Evolutionary conservation across 2,888 invertebrate species (phyloP).

Genomic region (Brachylomia viminalis): DNA sequence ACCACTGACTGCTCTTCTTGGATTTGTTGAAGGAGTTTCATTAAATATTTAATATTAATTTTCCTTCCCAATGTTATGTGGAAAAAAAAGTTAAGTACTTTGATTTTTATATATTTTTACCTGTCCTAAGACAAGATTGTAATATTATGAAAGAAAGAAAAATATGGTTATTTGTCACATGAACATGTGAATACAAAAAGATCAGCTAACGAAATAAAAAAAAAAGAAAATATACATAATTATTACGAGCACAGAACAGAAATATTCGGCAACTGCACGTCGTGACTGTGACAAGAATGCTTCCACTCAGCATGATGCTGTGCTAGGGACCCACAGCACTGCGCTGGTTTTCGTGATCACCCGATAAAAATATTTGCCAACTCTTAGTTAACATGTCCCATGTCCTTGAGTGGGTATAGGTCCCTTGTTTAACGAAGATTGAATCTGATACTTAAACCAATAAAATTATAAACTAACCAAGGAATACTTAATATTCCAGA

Average conservation of each 20-base stretch:
- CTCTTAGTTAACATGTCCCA: not conserved
- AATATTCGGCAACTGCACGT: too few species aligned
- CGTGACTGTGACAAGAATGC: too few species aligned
- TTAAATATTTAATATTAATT: not conserved
- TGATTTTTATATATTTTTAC: not conserved
- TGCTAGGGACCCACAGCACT: not conserved
- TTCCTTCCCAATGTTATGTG: too few species aligned
- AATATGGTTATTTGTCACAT: too few species aligned
- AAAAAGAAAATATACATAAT: too few species aligned
- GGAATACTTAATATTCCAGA: constrained; percentile 13
- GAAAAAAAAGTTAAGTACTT: too few species aligned
- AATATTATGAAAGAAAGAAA: not conserved
- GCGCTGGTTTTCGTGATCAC: not conserved
- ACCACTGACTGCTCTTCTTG: too few species aligned
- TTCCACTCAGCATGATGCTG: not conserved
- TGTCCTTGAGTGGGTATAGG: not conserved
- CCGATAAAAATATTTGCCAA: not conserved
- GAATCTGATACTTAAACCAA: constrained; percentile 15
- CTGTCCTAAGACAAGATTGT: not conserved
- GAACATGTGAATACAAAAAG: too few species aligned
- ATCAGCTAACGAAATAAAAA: too few species aligned
- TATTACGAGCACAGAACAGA: too few species aligned
- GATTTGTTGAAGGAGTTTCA: not conserved
- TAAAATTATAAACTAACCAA: too few species aligned
- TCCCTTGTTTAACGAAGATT: not conserved